Conservation (phyloP, 2,797 vertebrate species). For the Australoheros facetus region DNA sequence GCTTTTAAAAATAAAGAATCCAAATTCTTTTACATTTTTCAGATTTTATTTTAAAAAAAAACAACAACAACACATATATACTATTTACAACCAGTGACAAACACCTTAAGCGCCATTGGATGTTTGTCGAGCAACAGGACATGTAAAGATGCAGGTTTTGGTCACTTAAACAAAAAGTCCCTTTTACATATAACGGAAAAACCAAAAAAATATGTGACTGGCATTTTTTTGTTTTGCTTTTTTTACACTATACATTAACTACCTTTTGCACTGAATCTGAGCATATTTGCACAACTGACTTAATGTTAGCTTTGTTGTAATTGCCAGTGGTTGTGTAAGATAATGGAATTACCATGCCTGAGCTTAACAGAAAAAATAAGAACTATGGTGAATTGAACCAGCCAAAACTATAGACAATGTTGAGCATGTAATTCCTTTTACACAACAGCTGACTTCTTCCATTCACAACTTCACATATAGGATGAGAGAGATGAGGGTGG, state of each 20-base stretch:
- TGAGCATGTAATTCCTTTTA: not conserved
- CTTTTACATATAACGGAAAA: constrained; percentile 42
- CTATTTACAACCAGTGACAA: constrained; percentile 45
- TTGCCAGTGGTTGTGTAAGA: not conserved
- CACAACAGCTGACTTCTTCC: constrained; percentile 10
- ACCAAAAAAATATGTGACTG: not conserved
- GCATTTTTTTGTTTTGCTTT: not conserved
- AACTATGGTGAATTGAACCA: constrained; percentile 41
- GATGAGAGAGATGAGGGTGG: not conserved
- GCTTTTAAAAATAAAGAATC: not conserved
- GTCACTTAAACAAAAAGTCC: not conserved
- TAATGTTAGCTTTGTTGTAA: not conserved
- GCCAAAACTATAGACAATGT: constrained; percentile 35
- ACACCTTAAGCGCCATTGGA: not conserved
- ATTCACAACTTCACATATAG: constrained; percentile 28
- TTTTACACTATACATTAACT: not conserved
- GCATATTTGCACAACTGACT: not conserved
- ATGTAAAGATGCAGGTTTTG: not conserved
- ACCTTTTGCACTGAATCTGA: not conserved
- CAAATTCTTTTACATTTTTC: constrained; percentile 1
- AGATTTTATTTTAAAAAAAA: constrained; percentile 42
- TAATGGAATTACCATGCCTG: not conserved
- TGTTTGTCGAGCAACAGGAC: not conserved
- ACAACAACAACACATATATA: not conserved
- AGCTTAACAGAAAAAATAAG: not conserved